phyloP scores from a whole-genome alignment of 2,113 vertebrate genomes.

The Ptilorrhoa leucosticta region DNA sequence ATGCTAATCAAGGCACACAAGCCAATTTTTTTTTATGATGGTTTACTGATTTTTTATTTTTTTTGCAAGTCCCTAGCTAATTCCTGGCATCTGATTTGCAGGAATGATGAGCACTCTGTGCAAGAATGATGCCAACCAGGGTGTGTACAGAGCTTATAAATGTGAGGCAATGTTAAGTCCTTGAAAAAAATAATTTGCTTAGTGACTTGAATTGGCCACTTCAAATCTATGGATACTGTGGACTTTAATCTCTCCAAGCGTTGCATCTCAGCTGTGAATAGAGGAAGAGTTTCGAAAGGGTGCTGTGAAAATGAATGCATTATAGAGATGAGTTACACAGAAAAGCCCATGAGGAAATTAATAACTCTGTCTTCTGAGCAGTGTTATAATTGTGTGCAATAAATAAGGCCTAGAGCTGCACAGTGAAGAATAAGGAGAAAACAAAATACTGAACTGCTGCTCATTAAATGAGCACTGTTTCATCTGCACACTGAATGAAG shows the following conservation, averaged over 20 bases:
- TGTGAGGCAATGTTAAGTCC: not conserved
- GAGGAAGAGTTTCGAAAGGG: not conserved
- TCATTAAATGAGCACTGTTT: constrained; percentile 21
- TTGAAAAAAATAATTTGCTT: constrained; percentile 4
- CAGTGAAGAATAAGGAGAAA: constrained; percentile 13
- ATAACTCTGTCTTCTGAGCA: constrained; percentile 31
- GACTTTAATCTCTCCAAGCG: not conserved
- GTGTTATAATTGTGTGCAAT: constrained; percentile 26
- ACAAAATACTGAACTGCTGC: constrained; percentile 3
- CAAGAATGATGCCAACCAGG: not conserved
- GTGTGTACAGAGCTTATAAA: not conserved
- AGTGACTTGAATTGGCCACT: not conserved
- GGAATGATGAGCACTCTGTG: not conserved
- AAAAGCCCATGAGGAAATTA: constrained; percentile 15
- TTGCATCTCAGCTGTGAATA: not conserved
- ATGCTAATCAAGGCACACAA: not conserved
- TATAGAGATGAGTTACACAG: constrained; percentile 4
- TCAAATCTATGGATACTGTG: not conserved
- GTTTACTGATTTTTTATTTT: not conserved
- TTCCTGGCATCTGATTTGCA: not conserved
- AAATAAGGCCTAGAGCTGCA: constrained; percentile 16
- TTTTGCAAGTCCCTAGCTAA: not conserved
- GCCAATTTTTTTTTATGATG: not conserved
- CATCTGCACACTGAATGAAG: not conserved
- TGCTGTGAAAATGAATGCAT: constrained; percentile 5